Evolutionary conservation across 2,113 vertebrate genomes (phyloP).

Genomic region (Strigops habroptila): DNA sequence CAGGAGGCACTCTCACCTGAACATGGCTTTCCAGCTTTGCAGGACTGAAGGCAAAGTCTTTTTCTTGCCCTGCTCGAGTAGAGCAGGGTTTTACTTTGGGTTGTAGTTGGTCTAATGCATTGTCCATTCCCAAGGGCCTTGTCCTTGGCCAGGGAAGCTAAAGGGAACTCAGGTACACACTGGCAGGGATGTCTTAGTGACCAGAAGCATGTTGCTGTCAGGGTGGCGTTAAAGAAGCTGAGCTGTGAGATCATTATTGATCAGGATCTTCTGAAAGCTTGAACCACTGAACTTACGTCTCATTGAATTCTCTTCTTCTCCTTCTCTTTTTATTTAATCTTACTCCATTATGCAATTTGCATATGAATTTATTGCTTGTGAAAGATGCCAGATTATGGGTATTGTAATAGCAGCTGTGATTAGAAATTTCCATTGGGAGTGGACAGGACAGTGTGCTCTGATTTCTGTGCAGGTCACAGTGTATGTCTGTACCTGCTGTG

Average conservation of each 20-base stretch:
- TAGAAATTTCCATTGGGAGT: not conserved
- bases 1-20: not conserved
- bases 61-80: not conserved
- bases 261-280: not conserved
- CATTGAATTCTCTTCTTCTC: not conserved
- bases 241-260: not conserved
- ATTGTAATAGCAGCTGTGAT: not conserved
- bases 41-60: not conserved
- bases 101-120: not conserved
- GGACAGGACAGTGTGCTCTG: not conserved
- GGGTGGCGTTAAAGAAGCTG: not conserved
- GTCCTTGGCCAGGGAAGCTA: not conserved
- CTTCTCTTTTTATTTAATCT: not conserved
- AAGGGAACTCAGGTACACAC: not conserved
- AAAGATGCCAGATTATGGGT: not conserved
- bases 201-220: not conserved
- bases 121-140: not conserved
- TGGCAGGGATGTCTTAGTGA: not conserved
- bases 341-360: not conserved
- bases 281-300: not conserved
- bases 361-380: not conserved
- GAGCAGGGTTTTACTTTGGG: not conserved
- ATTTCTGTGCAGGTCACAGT: not conserved
- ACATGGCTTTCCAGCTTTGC: not conserved
- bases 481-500: not conserved